phyloP scores from a whole-genome alignment of 2,888 invertebrate genomes.

The Pilophorus perplexus region DNA sequence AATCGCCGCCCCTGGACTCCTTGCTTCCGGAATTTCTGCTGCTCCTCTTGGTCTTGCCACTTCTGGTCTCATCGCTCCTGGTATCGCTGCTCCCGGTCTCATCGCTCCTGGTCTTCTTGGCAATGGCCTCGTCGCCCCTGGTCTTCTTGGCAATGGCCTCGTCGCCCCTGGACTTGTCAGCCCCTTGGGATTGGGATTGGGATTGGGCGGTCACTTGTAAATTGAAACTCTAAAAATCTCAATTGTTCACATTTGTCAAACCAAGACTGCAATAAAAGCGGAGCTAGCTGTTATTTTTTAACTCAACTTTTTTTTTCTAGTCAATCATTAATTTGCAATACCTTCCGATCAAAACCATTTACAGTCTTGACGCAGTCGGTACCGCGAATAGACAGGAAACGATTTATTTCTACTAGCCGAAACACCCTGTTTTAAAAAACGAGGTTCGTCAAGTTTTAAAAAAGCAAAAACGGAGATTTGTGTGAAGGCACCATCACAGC shows the following conservation, averaged over 20 bases:
- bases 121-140: no score
- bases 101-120: conserved; percentile 3
- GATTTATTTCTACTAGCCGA: no score
- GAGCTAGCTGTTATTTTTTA: conserved; percentile 17
- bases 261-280: conserved; percentile 21
- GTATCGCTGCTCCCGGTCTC: conserved; percentile 2
- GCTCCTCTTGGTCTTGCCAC: not conserved
- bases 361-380: no score
- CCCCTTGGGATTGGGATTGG: conserved; percentile 17
- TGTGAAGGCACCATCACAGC: no score
- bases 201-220: conserved; percentile 4
- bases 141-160: conserved; percentile 6
- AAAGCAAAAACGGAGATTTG: no score
- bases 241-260: no score
- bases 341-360: no score
- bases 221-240: not conserved
- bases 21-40: not conserved
- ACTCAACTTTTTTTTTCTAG: no score
- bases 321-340: no score
- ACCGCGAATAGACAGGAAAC: no score
- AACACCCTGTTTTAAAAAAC: no score
- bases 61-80: conserved; percentile 5
- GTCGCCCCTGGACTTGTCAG: conserved; percentile 8
- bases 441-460: no score
- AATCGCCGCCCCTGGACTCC: not conserved